phyloP scores from a whole-genome alignment of 2,888 invertebrate species.

The Hydraecia micacea region DNA sequence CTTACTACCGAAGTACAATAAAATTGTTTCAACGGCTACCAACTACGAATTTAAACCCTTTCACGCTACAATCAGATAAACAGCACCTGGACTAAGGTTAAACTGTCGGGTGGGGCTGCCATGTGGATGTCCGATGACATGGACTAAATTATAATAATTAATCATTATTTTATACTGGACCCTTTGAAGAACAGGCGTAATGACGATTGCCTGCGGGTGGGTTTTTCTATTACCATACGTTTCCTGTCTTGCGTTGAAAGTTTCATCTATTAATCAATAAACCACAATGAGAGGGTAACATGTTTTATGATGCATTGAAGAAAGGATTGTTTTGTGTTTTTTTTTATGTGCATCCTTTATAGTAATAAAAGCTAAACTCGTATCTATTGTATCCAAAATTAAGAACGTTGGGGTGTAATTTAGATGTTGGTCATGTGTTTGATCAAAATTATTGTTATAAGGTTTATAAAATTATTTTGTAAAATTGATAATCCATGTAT shows the following conservation, averaged over 20 bases:
- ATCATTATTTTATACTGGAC: conserved; percentile 86
- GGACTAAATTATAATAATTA: conserved; percentile 87
- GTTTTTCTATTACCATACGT: conserved; percentile 81
- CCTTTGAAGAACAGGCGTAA: conserved; percentile 81
- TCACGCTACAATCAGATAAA: conserved; percentile 87
- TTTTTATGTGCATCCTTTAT: conserved; percentile 47
- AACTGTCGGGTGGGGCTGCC: conserved; percentile 78
- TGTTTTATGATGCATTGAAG: conserved; percentile 67
- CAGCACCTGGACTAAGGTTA: conserved; percentile 86
- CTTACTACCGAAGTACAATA: conserved; percentile 54
- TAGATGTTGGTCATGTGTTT: conserved; percentile 8
- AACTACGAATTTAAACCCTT: conserved; percentile 84
- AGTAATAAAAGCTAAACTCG: conserved; percentile 45
- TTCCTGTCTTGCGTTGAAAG: conserved; percentile 78
- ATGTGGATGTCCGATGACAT: conserved; percentile 80
- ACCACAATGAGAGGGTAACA: conserved; percentile 73
- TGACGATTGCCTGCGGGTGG: conserved; percentile 83
- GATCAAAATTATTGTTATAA: neutral
- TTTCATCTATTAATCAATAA: conserved; percentile 83
- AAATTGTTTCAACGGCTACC: conserved; percentile 54
- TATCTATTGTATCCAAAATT: conserved; percentile 37
- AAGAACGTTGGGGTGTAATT: conserved; percentile 9
- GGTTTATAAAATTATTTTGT: neutral
- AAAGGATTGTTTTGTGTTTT: conserved; percentile 55
- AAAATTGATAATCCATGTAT: neutral